Evolutionary conservation across 2,797 vertebrate genomes (phyloP).

Genomic region (Artibeus jamaicensis): DNA sequence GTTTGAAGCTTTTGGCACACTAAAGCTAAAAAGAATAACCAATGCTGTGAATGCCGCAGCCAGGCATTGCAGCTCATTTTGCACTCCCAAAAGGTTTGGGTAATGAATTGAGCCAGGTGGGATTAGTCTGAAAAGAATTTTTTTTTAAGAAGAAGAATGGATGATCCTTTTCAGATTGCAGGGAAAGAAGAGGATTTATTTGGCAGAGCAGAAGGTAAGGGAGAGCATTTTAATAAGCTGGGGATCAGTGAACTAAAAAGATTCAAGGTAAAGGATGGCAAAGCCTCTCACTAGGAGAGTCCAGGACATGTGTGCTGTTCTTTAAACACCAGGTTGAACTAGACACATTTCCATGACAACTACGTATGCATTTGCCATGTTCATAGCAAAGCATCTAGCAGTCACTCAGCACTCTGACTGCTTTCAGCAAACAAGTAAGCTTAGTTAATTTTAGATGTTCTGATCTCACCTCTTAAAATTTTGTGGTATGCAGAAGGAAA

Average conservation of each 20-base stretch:
- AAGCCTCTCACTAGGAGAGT: not conserved
- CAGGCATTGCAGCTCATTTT: slow-evolving; percentile 39
- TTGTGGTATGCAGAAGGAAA: not conserved
- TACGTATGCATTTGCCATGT: not conserved
- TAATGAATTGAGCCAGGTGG: slow-evolving; percentile 40
- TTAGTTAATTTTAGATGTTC: not conserved
- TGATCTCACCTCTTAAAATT: not conserved
- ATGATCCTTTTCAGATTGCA: slow-evolving; percentile 2
- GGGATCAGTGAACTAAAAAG: not conserved
- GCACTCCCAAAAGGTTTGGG: slow-evolving; percentile 40
- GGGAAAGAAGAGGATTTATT: not conserved
- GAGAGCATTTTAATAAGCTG: not conserved
- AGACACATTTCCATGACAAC: not conserved
- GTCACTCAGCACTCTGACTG: not conserved
- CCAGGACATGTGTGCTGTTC: not conserved
- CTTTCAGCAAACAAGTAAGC: not conserved
- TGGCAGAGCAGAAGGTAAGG: not conserved
- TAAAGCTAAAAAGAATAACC: slow-evolving; percentile 39
- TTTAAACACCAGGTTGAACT: not conserved
- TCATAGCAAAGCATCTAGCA: not conserved
- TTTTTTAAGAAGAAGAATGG: not conserved
- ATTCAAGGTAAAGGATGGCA: not conserved
- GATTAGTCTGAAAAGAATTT: slow-evolving; percentile 47
- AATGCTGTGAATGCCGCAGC: not conserved
- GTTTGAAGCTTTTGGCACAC: slow-evolving; percentile 45